Evolutionary conservation across 2,888 invertebrate species (phyloP), one percentile per base, ranked within the genome.

Genomic region (Melitaea athalia): DNA sequence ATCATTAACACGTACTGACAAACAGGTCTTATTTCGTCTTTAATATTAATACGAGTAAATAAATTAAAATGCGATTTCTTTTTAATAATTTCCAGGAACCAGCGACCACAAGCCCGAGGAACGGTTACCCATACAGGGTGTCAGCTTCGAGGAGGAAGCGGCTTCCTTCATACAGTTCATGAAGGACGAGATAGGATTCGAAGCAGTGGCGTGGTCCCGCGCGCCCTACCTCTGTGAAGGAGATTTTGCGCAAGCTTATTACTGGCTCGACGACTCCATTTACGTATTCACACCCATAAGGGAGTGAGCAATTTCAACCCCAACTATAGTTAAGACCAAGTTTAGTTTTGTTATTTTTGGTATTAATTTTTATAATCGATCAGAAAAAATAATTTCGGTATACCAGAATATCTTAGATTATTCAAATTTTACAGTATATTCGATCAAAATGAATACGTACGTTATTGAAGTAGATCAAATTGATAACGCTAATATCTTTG

Each of bases 201-300:
- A 94, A 67, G 94, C 99, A 52, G 94, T 96, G 59, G 93, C 95
- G 6, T 99, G 99, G 97, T 95, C 97, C 12, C 95, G 97, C 78
- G 95, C 98, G 53, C 99, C 99, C 0, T 99, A 99, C 85, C 93
- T 99, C 50, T 99, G 99, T 88, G 99, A 99, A 89, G 99, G 99
- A 0, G 99, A 99, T 87, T 93, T 99, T 75, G 94, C 96, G 59
- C 97, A 97, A 86, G 96, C 97, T 0, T 97, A 96, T 90, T 99
- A 98, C 89, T 97, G 97, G 95, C 94, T 99, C 61, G 96, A 97
- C 78, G 99, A 99, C 89, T 96, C 96, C 33, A 93, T 99, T n/a
- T 98, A 98, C 83, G 94, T 98, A 53, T 93, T 97, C 78, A 95
- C 94, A 38, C 86, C 88, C 0, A 72, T 62, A 49, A 42, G 47